Evolutionary conservation across 2,113 vertebrate genomes (phyloP).

Genomic region (Tiliqua scincoides): DNA sequence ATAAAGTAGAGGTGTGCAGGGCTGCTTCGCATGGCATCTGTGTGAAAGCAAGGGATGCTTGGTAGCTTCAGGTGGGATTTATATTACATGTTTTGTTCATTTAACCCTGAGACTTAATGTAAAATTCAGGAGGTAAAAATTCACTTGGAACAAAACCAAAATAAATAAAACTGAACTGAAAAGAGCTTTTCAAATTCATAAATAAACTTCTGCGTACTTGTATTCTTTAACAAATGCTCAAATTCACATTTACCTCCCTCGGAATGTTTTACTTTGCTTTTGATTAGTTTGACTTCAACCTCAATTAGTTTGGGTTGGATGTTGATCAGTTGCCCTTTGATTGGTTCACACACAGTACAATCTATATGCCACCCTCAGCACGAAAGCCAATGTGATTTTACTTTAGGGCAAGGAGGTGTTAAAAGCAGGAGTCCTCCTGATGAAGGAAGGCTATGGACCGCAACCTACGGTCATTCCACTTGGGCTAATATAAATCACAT

Average conservation of each 20-base stretch:
- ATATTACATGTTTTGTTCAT: slow-evolving; percentile 7
- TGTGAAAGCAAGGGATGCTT: slow-evolving; percentile 35
- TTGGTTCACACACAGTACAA: slow-evolving; percentile 3
- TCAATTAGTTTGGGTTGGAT: slow-evolving; percentile 41
- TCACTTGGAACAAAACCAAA: slow-evolving; percentile 6
- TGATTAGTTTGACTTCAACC: slow-evolving; percentile 38
- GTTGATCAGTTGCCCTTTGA: slow-evolving; percentile 29
- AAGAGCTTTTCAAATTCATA: slow-evolving; percentile 38
- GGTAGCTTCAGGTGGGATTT: slow-evolving; percentile 20
- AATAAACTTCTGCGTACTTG: slow-evolving; percentile 32
- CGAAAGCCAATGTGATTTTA: neutral
- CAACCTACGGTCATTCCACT: neutral
- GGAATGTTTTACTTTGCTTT: slow-evolving; percentile 36
- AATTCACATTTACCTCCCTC: slow-evolving; percentile 39
- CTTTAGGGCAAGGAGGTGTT: neutral
- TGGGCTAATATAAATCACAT: neutral
- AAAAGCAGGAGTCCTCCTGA: neutral
- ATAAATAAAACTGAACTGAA: slow-evolving; percentile 34
- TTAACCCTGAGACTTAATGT: slow-evolving; percentile 32
- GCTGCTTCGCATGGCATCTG: slow-evolving; percentile 32
- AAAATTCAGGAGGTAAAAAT: slow-evolving; percentile 23
- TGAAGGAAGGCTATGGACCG: neutral
- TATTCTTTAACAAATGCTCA: slow-evolving; percentile 34
- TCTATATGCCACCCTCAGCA: neutral
- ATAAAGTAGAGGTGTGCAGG: slow-evolving; percentile 62